phyloP scores from a whole-genome alignment of 2,797 vertebrate genomes.

The Sebastes minor region DNA sequence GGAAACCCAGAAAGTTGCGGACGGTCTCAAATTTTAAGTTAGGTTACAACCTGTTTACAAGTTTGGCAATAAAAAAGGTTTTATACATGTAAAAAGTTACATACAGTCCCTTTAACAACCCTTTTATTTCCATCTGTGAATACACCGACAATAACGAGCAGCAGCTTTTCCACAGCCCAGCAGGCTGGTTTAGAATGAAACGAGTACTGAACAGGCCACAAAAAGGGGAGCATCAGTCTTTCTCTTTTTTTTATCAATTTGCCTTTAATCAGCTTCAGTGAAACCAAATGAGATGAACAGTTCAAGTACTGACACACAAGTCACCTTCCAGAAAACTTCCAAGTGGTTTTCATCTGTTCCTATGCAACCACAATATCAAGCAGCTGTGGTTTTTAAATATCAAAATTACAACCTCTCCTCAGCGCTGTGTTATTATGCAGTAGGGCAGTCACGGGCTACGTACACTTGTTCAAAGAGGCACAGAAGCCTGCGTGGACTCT shows the following conservation, averaged over 20 bases:
- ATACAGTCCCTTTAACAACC: neutral
- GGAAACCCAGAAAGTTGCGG: no score
- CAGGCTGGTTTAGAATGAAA: neutral
- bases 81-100: neutral
- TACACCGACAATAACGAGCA: neutral
- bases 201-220: neutral
- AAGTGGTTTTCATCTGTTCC: constrained; percentile 33
- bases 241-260: constrained; percentile 11
- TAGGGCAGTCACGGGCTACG: constrained; percentile 28
- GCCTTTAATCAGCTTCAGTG: constrained; percentile 11
- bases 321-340: constrained; percentile 31
- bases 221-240: neutral
- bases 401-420: constrained; percentile 57
- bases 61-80: no score
- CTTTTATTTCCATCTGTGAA: neutral
- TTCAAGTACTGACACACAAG: constrained; percentile 2
- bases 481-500: constrained; percentile 28
- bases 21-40: no score
- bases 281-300: constrained; percentile 6
- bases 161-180: neutral
- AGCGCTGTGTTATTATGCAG: constrained; percentile 57
- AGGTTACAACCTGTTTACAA: no score
- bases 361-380: constrained; percentile 49
- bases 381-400: constrained; percentile 55
- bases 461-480: constrained; percentile 47